Base-by-base conservation (phyloP, 2,797 vertebrate genomes). In the Silurus lanzhouensis region DNA sequence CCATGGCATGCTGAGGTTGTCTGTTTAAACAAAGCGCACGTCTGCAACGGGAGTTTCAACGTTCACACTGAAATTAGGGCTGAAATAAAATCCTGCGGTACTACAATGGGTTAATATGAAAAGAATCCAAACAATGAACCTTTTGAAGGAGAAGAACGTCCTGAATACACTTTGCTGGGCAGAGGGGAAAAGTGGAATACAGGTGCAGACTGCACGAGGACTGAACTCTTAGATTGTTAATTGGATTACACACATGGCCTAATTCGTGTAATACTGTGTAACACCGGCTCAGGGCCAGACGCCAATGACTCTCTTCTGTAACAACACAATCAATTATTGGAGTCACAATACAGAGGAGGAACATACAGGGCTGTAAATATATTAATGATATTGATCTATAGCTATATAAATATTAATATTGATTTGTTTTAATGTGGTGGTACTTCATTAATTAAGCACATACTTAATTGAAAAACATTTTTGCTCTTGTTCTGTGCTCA, bases 231-330 rank as follows among this genome's bases (percentile, higher is more conserved):
- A 25, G 74, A 20, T 10, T 7, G 85, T 25, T 90, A 89, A 90
- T 75, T 84, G 87, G 88, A 66, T 90, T 90, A 84, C 86, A 84
- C 81, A 61, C 76, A 85, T 38, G 80, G 71, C 83, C 25, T 83
- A 84, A 84, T 84, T 71, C 31, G 13, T 22, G 38, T 38, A 80
- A 60, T n/a, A 84, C 55, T 64, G 46, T 67, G 20, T 61, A 46
- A 61, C 31, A 44, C 27, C 8, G 1, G 76, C 27, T 75, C 5
- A 22, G 31, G 22, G 27, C 12, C 20, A 3, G 13, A 46, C 31
- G 7, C 17, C 8, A 57, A 60, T 2, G 25, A 20, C 9, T 20
- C 52, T 31, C n/a, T 57, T 3, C 6, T 15, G 57, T 44, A 60
- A 22, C 13, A 60, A 60, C 60, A 6, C 5, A 1, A 31, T 14